Evolutionary conservation across 1,140 invertebrate genomes (phyloP), one percentile per base, ranked within the genome.

Genomic region (Drosophila mojavensis): DNA sequence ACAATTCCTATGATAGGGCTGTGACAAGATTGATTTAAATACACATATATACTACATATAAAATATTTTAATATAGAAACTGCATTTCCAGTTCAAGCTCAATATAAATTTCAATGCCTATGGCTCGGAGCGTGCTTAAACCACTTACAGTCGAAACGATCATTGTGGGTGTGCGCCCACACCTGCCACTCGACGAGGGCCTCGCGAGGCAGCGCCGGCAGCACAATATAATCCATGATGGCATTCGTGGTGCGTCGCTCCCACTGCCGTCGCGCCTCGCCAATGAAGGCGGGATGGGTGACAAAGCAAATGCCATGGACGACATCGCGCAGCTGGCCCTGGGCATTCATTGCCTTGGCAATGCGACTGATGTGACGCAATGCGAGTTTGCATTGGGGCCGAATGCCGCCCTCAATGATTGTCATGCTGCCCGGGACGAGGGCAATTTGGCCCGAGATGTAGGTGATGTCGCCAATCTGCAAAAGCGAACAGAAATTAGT

Each of bases 161-260:
- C 95, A 93, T 97, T 97, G 92, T 97, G 96, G 53, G 95, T 94
- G 93, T 97, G 96, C 28, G 96, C 96, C 96, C 96, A 97, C 64
- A 97, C 96, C 90, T 97, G 97, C 97, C 97, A 98, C 93, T 98
- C 97, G 36, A 98, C 95, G 13, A 95, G 93, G n/a, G 97, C 97
- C 89, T 93, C 94, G 30, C 95, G 94, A 0, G 98, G 97, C 78
- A 98, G 93, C 61, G 93, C 94, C 13, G 95, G 94, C 71, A 98
- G 95, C 45, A 98, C 96, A 53, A 97, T 95, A 93, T 96, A 97
- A 93, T 97, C 95, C 71, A 97, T 95, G 75, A 97, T 96, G 48
- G 96, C 96, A 93, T 97, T 97, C 62, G 97, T 97, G n/a, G 96
- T 97, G 56, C 95, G 94, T 64, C 95, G 95, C 92, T 97, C 96